Evolutionary conservation across 1,140 invertebrate genomes (phyloP), one percentile per base, ranked within the genome.

Genomic region (Platyura marginata): DNA sequence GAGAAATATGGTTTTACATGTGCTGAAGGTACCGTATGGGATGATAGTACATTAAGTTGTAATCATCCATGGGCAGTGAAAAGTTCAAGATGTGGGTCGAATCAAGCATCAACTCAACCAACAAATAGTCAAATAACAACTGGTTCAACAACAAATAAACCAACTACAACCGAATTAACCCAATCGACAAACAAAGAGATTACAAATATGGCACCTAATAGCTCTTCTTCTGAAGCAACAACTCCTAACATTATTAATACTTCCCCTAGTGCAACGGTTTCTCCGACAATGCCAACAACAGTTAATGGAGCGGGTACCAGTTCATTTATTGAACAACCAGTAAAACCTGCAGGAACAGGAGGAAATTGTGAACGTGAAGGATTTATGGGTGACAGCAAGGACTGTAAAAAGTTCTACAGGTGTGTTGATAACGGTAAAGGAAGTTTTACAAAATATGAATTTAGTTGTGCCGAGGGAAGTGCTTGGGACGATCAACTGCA

Each of bases 351-450:
- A 6, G 16, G 32, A 5, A 18, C 36, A 22, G 54, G 52, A 20
- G 53, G 47, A 21, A 38, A 38, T 38, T 61, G 68, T 54, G 47
- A 50, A 38, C 45, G 62, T 46, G 69, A 70, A 52, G 69, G 68
- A 29, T 79, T 76, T 51, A 59, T 71, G 46, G 63, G 66, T 6
- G 66, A 77, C 50, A 51, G 61, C 25, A 62, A 64, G 16, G 65
- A 79, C 47, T 81, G 79, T 48, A 63, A 65, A 40, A 74, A 71
- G 50, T 81, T 81, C 51, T 78, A 76, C 51, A 65, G 77, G 41
- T 81, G 77, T 52, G 72, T 76, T 2, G 66, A 72, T 48, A 67
- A 71, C 48, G 70, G 68, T 20, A 57, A 65, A 43, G 69, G 67
- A 5, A 63, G 63, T 33, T 77, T 64, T 48, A 66, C 49, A 21